These are phyloP conservation scores for Chionoecetes opilio DNA, from an alignment of 1,140 invertebrate species.

Conservation along the genomic window DNA sequence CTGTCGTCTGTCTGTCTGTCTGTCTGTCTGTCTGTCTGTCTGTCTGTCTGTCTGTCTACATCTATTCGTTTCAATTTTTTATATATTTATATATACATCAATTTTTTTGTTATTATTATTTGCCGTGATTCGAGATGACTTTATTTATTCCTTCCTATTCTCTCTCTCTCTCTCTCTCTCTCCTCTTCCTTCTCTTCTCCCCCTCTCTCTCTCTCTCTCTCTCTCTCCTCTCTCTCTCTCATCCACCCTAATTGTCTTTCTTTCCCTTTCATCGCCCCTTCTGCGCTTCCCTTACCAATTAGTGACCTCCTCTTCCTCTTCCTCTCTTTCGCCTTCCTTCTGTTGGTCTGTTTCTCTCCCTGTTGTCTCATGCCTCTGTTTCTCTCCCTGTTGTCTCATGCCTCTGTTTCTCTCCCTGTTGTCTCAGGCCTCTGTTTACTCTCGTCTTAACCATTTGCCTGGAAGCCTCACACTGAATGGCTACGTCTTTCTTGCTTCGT, in stretches of 20 bases:
- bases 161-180: background rate
- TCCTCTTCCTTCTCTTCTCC: background rate
- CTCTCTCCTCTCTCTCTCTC: constrained; percentile 18
- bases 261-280: background rate
- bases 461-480: no score
- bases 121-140: no score
- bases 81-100: no score
- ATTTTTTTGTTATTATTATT: no score
- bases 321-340: background rate
- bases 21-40: background rate
- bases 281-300: background rate
- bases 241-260: background rate
- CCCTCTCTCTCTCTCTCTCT: constrained; percentile 15
- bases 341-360: background rate
- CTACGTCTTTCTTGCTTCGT: no score
- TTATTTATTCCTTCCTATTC: no score
- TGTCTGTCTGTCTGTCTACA: background rate
- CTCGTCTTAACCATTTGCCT: no score
- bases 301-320: background rate
- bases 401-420: background rate
- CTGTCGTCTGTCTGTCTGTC: background rate
- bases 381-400: background rate
- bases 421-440: background rate
- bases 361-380: no score
- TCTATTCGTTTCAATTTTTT: background rate